These are phyloP conservation scores for Macrocentrus cingulum DNA, from an alignment of 1,140 invertebrate genomes.

Conservation along the genomic window DNA sequence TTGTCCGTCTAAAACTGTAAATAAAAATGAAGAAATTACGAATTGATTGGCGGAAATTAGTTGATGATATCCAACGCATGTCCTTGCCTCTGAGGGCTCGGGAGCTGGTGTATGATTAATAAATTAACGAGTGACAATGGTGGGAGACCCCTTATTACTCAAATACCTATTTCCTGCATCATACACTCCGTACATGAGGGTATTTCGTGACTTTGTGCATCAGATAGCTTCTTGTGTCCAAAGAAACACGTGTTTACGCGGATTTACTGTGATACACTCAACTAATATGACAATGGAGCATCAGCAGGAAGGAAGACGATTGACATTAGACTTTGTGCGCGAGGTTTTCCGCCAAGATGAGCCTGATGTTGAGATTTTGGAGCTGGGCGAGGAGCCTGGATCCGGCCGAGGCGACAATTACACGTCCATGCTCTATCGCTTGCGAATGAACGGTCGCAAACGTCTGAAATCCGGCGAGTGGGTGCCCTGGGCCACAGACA, in stretches of 20 bases:
- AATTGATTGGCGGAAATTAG: conserved; percentile 41
- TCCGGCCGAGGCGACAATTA: conserved; percentile 74
- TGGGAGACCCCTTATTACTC: conserved; percentile 47
- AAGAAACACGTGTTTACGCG: background rate
- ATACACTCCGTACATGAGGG: too few species aligned
- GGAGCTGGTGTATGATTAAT: conserved; percentile 44
- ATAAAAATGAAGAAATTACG: conserved; percentile 13
- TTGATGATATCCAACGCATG: conserved; percentile 45
- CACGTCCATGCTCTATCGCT: conserved; percentile 70
- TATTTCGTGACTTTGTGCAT: conserved; percentile 13
- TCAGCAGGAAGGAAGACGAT: conserved; percentile 24
- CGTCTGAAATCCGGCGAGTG: conserved; percentile 48
- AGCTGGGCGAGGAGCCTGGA: conserved; percentile 64
- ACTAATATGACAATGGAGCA: conserved; percentile 19
- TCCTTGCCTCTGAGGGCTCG: conserved; percentile 56
- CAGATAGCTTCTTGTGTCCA: background rate
- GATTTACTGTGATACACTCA: background rate
- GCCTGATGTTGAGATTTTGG: conserved; percentile 48
- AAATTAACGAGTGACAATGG: conserved; percentile 45
- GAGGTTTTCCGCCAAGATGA: conserved; percentile 53
- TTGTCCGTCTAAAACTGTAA: too few species aligned
- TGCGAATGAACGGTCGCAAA: conserved; percentile 62
- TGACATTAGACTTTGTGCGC: conserved; percentile 47
- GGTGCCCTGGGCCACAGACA: conserved; percentile 62
- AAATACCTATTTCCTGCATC: conserved; percentile 58